These are phyloP conservation scores for Chaetodon auriga DNA, from an alignment of 2,113 vertebrate species.

Conservation along the genomic window DNA sequence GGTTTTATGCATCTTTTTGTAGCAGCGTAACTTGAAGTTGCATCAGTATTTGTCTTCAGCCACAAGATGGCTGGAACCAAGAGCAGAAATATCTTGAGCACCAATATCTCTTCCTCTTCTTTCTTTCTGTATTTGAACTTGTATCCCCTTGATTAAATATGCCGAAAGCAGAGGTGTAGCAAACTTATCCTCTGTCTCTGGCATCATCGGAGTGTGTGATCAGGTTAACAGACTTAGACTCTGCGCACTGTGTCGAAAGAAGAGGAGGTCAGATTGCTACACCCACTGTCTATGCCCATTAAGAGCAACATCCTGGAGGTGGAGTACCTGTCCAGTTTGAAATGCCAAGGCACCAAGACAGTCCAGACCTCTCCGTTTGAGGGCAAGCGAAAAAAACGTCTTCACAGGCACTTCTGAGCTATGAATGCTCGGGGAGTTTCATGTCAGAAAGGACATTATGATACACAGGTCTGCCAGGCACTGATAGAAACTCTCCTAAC, in stretches of 20 bases:
- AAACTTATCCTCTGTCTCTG: slow-evolving; percentile 16
- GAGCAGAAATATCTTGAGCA: not conserved
- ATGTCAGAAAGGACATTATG: slow-evolving; percentile 65
- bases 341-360: slow-evolving; percentile 53
- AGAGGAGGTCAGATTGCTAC: slow-evolving; percentile 40
- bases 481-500: slow-evolving; percentile 55
- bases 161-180: not conserved
- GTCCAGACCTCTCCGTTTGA: slow-evolving; percentile 38
- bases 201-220: slow-evolving; percentile 18
- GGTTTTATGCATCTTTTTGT: not conserved
- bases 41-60: not conserved
- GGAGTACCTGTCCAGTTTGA: slow-evolving; percentile 61
- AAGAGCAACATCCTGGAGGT: slow-evolving; percentile 63
- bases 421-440: slow-evolving; percentile 54
- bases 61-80: not conserved
- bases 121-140: slow-evolving; percentile 11
- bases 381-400: slow-evolving; percentile 1
- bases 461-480: slow-evolving; percentile 29
- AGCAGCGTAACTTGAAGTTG: not conserved
- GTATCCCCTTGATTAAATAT: slow-evolving; percentile 12
- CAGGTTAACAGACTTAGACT: slow-evolving; percentile 50
- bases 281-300: slow-evolving; percentile 52
- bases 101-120: not conserved
- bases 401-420: slow-evolving; percentile 17
- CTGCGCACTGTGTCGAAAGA: slow-evolving; percentile 11